Evolutionary conservation across 2,888 invertebrate species (phyloP).

Genomic region (Nycteola revayana): DNA sequence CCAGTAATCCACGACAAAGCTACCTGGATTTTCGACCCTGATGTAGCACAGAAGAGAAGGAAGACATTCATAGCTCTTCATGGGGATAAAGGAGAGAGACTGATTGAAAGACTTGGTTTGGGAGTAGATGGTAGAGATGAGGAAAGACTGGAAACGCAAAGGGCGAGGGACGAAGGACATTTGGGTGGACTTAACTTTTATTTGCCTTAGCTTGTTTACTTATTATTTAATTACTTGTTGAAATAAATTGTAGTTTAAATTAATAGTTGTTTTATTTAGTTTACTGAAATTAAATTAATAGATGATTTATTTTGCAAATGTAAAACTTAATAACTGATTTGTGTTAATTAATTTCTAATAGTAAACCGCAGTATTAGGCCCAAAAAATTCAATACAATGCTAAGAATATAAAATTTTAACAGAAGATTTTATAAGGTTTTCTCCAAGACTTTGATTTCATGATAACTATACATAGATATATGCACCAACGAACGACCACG

Average conservation of each 20-base stretch:
- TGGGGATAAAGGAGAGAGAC: constrained; percentile 83
- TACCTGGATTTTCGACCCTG: constrained; percentile 85
- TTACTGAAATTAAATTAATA: too few species aligned
- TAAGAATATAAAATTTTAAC: too few species aligned
- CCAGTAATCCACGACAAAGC: constrained; percentile 82
- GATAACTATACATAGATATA: too few species aligned
- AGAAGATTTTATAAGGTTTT: too few species aligned
- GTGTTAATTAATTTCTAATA: too few species aligned
- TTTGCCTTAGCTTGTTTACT: constrained; percentile 42
- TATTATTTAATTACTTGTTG: too few species aligned
- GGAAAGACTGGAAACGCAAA: constrained; percentile 75
- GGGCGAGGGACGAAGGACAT: constrained; percentile 80
- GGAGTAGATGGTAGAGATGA: constrained; percentile 84
- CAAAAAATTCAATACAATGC: too few species aligned
- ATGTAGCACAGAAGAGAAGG: constrained; percentile 81
- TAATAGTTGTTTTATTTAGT: constrained; percentile 1
- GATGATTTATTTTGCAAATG: too few species aligned
- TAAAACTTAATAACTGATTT: too few species aligned
- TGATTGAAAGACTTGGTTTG: constrained; percentile 85
- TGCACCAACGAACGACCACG: too few species aligned
- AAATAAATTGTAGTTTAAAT: neutral
- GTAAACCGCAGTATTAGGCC: too few species aligned
- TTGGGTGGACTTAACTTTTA: constrained; percentile 74
- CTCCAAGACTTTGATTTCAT: too few species aligned
- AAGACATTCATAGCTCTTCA: constrained; percentile 83